Evolutionary conservation across 2,888 invertebrate species (phyloP), one percentile per base, ranked within the genome.

Genomic region (Sympetrum striolatum): DNA sequence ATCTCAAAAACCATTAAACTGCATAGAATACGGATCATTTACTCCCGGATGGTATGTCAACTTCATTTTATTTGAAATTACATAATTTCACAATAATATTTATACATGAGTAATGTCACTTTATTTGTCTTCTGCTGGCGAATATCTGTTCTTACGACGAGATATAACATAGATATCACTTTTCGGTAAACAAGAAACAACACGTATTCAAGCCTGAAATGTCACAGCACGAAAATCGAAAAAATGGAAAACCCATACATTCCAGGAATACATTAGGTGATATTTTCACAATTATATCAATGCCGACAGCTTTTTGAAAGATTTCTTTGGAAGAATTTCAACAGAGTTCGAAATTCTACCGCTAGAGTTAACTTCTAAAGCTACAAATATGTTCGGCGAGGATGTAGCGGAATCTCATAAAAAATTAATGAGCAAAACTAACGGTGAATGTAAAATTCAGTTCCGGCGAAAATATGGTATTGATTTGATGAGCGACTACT

Each of bases 401-500:
- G 58, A n/a, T 86, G 37, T 60, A 60, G 31, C 31, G 22, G 39
- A 37, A 37, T 64, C 31, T 37, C 60, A 60, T 64, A 60, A 86
- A n/a, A 31, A 86, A 86, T 86, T 58, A 86, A 86, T 37, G 35
- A 44, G 48, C 44, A 58, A 58, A n/a, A 31, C 15, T 31, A 35
- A 58, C 58, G 82, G 58, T 25, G 82, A 58, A 37, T 37, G 60
- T 48, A 37, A 60, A 86, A 64, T 86, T 64, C 60, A 86, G 86
- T 22, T 60, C 64, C 86, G 86, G 60, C 64, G 86, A 64, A 86
- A 64, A 86, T 86, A 64, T 60, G 37, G 86, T 86, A 86, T 64
- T 64, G 86, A 86, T 86, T 86, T 86, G 60, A 86, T 86, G 60
- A 86, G 64, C 60, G 58, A 86, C n/a, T 58, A 86, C 58, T 22